Evolutionary conservation across 2,113 vertebrate species (phyloP), one percentile per base, ranked within the genome.

Genomic region (Phylloscopus trochiloides): DNA sequence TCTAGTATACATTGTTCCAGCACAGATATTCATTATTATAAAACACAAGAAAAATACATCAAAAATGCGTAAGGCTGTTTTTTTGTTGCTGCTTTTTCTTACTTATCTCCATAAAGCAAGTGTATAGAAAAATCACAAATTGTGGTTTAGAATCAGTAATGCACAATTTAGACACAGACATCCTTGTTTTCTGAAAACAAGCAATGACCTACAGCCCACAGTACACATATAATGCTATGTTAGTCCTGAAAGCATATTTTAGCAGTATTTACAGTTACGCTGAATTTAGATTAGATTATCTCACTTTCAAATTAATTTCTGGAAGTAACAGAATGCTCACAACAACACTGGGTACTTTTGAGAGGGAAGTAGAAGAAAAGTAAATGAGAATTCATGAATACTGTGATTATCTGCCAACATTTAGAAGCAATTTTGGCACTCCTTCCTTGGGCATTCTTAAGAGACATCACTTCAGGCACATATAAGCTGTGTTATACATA

Each of bases 181-280:
- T 87, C 63, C 77, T 95, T 95, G 92, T 95, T 93, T 67, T 94
- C 78, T 82, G 90, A 97, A 96, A 97, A 94, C 93, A 97, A 74
- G 61, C 59, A 70, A 20, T 70, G 90, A 95, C 91, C 95, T 86
- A 34, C 22, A 82, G 31, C 65, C 75, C 61, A 40, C 61, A 31
- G 65, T 45, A 88, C 26, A 83, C 45, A 76, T 13, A 51, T 34
- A 94, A 95, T 72, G 47, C 51, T 90, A 81, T 38, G 3, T 43
- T 78, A 80, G 90, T 54, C 87, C 34, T 55, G 58, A 92, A 90
- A 92, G 80, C 86, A 92, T 95, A 96, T 86, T 85, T 96, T 76
- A 94, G 90, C 84, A 92, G 77, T 88, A 94, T 75, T 92, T 88
- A 25, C 51, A 91, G 81, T 95, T 91, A 94, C 86, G 4, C 91